phyloP scores from a whole-genome alignment of 2,888 invertebrate genomes.

The Pasiphila rectangulata region DNA sequence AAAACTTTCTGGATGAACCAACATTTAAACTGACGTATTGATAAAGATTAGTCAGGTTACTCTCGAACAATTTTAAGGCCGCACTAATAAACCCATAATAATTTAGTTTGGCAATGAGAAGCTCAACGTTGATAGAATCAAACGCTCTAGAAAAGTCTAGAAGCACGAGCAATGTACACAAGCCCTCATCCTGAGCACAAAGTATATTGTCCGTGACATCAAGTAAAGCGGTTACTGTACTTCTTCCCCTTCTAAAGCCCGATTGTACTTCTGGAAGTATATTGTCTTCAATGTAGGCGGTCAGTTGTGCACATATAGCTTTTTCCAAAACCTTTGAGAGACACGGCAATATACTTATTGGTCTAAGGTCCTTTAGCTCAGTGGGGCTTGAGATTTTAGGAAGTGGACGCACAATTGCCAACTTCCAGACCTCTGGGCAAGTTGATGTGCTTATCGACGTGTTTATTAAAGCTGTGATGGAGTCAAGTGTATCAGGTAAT shows the following conservation, averaged over 20 bases:
- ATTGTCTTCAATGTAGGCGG: conserved; percentile 1
- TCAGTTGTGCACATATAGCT: conserved; percentile 2
- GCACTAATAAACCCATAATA: conserved; percentile 9
- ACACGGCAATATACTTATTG: conserved; percentile 27
- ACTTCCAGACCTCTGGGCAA: neutral
- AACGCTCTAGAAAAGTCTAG: conserved; percentile 29
- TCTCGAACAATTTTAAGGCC: neutral
- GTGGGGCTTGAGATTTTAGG: conserved; percentile 5
- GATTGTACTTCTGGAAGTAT: conserved; percentile 13
- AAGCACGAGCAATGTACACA: too few species aligned
- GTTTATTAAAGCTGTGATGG: neutral
- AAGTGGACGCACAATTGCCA: conserved; percentile 2
- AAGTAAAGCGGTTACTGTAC: conserved; percentile 23
- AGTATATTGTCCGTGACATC: conserved; percentile 25
- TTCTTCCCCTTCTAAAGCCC: conserved; percentile 13
- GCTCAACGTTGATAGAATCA: conserved; percentile 18
- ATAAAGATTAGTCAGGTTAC: neutral
- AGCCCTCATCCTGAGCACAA: conserved; percentile 20
- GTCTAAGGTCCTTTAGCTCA: conserved; percentile 24
- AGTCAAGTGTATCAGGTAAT: conserved; percentile 4
- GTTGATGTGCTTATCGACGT: conserved; percentile 1
- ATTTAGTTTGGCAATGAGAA: conserved; percentile 15
- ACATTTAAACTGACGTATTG: neutral
- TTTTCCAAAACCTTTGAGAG: conserved; percentile 23
- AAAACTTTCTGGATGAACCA: neutral